Percentiles rank a stretch among this genome's conserved stretches.
Evolutionary conservation across 2,113 vertebrate species (phyloP).

Genomic region (Trichechus manatus): DNA sequence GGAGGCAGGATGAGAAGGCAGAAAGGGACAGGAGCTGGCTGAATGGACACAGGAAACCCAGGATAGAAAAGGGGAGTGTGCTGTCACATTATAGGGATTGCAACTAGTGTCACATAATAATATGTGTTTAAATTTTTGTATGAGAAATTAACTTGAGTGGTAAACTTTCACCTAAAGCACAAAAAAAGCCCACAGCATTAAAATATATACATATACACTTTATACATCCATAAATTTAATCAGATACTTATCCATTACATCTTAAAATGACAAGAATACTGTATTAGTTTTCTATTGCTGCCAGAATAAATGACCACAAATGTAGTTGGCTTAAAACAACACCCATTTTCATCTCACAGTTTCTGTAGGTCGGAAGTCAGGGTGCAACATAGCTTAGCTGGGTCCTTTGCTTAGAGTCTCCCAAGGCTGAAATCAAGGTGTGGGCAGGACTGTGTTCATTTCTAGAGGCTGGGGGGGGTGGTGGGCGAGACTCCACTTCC

Average conservation of each 20-base stretch:
- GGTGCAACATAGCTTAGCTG: accelerated
- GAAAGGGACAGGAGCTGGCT: too few relatives aligned
- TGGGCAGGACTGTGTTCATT: accelerated
- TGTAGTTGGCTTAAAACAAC: neutral
- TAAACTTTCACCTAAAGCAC: too few relatives aligned
- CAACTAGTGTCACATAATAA: too few relatives aligned
- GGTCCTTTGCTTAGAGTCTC: neutral
- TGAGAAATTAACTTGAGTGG: too few relatives aligned
- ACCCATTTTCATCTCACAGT: neutral
- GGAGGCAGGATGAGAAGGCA: too few relatives aligned
- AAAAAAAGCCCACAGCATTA: too few relatives aligned
- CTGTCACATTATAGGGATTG: too few relatives aligned
- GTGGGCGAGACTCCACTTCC: neutral
- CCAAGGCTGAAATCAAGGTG: neutral
- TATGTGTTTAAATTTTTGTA: too few relatives aligned
- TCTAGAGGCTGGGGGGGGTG: neutral
- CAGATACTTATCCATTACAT: neutral
- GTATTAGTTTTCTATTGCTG: neutral
- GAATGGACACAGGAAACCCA: too few relatives aligned
- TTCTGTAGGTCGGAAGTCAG: neutral
- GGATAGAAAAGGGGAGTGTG: too few relatives aligned
- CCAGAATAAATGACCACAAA: neutral
- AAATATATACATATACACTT: neutral
- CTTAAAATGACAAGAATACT: neutral
- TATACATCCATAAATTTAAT: neutral